phyloP scores from a whole-genome alignment of 2,113 vertebrate genomes.

The Eurypyga helias region DNA sequence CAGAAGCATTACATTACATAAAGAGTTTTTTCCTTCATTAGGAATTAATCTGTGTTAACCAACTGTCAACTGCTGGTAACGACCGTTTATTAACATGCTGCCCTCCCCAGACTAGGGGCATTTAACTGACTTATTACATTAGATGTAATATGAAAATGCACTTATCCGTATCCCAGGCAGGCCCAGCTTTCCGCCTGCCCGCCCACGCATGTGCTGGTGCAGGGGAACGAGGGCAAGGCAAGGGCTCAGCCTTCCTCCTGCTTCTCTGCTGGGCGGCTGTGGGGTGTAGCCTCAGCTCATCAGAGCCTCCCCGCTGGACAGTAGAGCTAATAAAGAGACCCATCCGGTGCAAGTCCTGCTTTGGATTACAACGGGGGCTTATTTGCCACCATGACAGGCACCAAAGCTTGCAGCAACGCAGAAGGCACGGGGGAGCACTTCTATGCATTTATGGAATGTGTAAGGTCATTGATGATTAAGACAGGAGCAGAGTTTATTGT shows the following conservation, averaged over 20 bases:
- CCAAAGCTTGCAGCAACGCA: not conserved
- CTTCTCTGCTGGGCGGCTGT: rapidly evolving
- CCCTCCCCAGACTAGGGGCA: not conserved
- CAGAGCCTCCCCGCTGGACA: not conserved
- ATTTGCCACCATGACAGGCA: not conserved
- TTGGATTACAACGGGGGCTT: not conserved
- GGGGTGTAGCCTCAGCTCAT: not conserved
- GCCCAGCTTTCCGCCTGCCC: not conserved
- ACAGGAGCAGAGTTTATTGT: not conserved
- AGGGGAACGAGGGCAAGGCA: not conserved
- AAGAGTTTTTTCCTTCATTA: slow-evolving; percentile 79
- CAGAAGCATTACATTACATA: slow-evolving; percentile 81
- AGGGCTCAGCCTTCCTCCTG: not conserved
- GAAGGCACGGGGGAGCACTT: not conserved
- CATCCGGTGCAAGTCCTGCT: not conserved
- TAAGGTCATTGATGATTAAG: not conserved
- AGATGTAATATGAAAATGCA: slow-evolving; percentile 58
- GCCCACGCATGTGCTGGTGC: rapidly evolving
- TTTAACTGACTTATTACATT: slow-evolving; percentile 53
- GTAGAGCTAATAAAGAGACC: not conserved
- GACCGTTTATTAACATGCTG: slow-evolving; percentile 29
- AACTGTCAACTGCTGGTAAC: slow-evolving; percentile 72
- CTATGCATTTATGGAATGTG: rapidly evolving
- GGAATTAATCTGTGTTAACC: slow-evolving; percentile 79
- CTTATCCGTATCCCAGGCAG: not conserved